phyloP scores from a whole-genome alignment of 2,797 vertebrate genomes.

The Chelonia mydas region DNA sequence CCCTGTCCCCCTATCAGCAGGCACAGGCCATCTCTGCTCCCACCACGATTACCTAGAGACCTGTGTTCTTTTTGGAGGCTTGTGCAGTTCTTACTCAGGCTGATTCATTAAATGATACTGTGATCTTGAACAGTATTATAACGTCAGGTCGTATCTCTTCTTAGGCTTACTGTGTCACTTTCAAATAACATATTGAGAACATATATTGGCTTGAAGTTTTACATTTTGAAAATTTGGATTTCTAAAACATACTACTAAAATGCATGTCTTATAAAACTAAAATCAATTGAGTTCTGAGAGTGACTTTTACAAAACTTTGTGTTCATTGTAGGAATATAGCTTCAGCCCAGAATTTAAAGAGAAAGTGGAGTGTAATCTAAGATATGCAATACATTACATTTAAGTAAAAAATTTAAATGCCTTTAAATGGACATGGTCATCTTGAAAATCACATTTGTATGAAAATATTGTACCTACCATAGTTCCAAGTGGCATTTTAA shows the following conservation, averaged over 20 bases:
- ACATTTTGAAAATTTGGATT: background rate
- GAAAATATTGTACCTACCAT: background rate
- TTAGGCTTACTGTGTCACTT: background rate
- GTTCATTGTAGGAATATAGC: background rate
- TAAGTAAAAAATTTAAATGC: background rate
- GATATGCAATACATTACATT: background rate
- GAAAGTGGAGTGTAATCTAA: background rate
- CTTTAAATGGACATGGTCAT: background rate
- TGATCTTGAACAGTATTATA: background rate
- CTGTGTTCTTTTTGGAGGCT: background rate
- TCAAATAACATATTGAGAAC: background rate
- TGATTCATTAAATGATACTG: background rate
- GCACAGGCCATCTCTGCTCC: rapidly evolving
- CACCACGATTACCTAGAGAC: background rate
- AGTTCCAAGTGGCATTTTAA: background rate
- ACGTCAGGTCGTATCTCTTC: background rate
- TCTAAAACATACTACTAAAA: background rate
- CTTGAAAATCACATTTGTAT: background rate
- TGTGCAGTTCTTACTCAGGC: background rate
- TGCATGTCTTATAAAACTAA: background rate
- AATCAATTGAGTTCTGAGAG: background rate
- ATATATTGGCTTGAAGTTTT: background rate
- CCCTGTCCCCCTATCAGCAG: too few relatives aligned
- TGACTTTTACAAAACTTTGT: background rate
- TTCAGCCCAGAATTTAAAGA: background rate